A percentile compares a stretch with the other conserved stretches of the same genome.
Conservation (phyloP, 2,113 vertebrate genomes). For the Mastomys natalensis region DNA sequence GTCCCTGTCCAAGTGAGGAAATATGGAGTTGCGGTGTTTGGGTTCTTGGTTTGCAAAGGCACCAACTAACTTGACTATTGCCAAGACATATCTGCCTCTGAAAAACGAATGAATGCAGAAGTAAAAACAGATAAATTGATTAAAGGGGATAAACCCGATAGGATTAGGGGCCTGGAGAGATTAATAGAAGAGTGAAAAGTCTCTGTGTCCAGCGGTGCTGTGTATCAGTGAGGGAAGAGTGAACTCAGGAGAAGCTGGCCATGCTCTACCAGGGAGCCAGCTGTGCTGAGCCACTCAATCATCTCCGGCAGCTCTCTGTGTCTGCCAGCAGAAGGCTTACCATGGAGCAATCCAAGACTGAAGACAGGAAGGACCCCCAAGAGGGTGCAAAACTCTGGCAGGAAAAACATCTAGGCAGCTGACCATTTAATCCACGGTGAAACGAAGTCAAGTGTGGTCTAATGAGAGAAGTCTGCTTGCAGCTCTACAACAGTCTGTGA, state of each 20-base stretch:
- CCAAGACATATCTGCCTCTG: background rate
- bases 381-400: background rate
- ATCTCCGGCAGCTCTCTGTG: background rate
- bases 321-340: slow-evolving; percentile 27
- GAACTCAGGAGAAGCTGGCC: accelerated
- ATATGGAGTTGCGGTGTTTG: no score
- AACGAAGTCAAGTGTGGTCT: background rate
- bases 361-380: background rate
- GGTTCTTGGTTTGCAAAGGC: background rate
- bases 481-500: background rate
- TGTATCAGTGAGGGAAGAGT: background rate
- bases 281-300: background rate
- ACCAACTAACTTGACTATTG: background rate
- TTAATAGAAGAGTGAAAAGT: background rate
- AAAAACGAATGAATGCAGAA: background rate
- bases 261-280: background rate
- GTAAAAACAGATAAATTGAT: background rate
- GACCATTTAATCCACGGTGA: background rate
- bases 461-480: background rate
- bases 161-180: background rate
- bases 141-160: background rate
- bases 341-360: background rate
- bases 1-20: background rate
- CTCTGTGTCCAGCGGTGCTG: background rate
- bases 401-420: background rate